Evolutionary conservation across 1,140 invertebrate species (phyloP).

Genomic region (Rhizoglyphus robini): DNA sequence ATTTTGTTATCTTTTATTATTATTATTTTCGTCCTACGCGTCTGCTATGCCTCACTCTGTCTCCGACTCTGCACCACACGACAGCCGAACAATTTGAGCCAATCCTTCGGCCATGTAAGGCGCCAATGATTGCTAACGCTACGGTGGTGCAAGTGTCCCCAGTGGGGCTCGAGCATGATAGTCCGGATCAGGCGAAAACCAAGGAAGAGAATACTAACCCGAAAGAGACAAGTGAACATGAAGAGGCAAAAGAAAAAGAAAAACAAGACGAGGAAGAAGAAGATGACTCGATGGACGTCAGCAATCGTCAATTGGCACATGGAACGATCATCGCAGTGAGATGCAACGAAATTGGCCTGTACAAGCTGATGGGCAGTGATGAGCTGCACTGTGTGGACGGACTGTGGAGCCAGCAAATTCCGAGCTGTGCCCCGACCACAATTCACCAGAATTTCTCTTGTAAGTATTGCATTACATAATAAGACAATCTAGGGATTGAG

Average conservation of each 20-base stretch:
- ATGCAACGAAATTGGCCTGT: conserved; percentile 62
- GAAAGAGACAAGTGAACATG: neutral
- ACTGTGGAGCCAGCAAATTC: conserved; percentile 50
- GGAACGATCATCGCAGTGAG: conserved; percentile 34
- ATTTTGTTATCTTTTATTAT: too few relatives aligned
- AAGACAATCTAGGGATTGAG: neutral
- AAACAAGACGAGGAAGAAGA: neutral
- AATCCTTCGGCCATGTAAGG: conserved; percentile 43
- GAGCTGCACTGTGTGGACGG: conserved; percentile 59
- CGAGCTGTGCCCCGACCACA: conserved; percentile 62
- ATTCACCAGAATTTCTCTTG: conserved; percentile 63
- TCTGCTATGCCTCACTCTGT: too few relatives aligned
- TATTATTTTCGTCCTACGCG: too few relatives aligned
- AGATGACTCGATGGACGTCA: neutral
- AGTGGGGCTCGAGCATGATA: too few relatives aligned
- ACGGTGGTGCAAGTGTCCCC: conserved; percentile 22
- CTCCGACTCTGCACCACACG: too few relatives aligned
- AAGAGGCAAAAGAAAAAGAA: neutral
- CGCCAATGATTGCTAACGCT: conserved; percentile 31
- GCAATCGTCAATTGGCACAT: neutral
- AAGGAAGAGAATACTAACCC: neutral
- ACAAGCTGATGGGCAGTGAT: conserved; percentile 56
- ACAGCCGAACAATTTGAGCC: conserved; percentile 38
- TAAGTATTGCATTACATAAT: conserved; percentile 30
- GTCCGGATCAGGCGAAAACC: too few relatives aligned